Evolutionary conservation across 2,888 invertebrate genomes (phyloP), one percentile per base, ranked within the genome.

Genomic region (Caenorhabditis virilis): DNA sequence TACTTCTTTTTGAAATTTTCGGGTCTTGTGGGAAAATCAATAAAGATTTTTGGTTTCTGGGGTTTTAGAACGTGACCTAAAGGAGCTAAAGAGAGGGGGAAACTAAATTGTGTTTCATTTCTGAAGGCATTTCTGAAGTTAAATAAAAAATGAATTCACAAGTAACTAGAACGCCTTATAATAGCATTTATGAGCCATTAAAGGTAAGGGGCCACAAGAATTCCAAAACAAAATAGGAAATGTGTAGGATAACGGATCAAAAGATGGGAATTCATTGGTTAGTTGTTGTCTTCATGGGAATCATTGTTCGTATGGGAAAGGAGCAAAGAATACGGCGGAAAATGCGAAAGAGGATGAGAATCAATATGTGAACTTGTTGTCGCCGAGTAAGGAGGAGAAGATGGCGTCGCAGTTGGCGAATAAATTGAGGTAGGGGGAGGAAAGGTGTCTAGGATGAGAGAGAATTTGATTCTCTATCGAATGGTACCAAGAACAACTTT

Each of bases 321-420:
- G 20, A 23, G 5, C 13, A 2, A 4, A 7, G 11, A 9, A 18
- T 23, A 20, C 16, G 9, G 23, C 42, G 22, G 42, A 7, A 9
- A 30, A 13, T 30, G 6, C 30, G 13, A 42, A 42, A 42, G 2
- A 33, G 15, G 50, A 51, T 20, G 52, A 57, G 15, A 52, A 63
- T n/a, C 62, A 63, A 27, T 63, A 63, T 41, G 53, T 63, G n/a
- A 57, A 63, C 33, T 33, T 63, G 53, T 16, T 33, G 18, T 49
- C 45, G 23, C 48, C 55, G 26, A 56, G 39, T 13, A 43, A 26
- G 7, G 56, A 52, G 16, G 38, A 56, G n/a, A 20, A 35, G 26
- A 25, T 54, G 7, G 60, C 50, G 3, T 30, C 27, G 18, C 30
- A 46, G 20, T 47, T 61, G 35, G 22, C 42, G 2, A 51, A 36